phyloP scores from a whole-genome alignment of 2,888 invertebrate species.

The Aplocera efformata region DNA sequence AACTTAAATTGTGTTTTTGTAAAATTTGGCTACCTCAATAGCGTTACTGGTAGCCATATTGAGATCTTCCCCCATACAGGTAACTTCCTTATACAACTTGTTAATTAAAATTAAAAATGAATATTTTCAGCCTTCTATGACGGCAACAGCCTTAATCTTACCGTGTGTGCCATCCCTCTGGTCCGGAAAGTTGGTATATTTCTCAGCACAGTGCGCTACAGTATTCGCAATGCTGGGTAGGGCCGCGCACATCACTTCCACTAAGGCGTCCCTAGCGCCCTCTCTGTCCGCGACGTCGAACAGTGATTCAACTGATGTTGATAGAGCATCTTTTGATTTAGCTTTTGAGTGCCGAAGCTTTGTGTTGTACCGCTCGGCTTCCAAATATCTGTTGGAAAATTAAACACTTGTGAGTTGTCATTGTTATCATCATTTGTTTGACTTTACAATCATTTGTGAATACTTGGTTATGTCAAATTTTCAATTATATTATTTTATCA shows the following conservation, averaged over 20 bases:
- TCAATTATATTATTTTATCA: too few relatives aligned
- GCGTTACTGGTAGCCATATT: too few relatives aligned
- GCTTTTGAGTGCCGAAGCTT: constrained; percentile 47
- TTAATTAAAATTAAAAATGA: too few relatives aligned
- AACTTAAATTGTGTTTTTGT: too few relatives aligned
- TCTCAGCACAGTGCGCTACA: constrained; percentile 53
- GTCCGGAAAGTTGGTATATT: constrained; percentile 8
- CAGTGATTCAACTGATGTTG: constrained; percentile 50
- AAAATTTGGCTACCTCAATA: too few relatives aligned
- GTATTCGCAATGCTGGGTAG: constrained; percentile 70
- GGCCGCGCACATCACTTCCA: constrained; percentile 70
- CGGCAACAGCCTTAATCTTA: constrained; percentile 23
- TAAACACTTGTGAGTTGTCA: background rate
- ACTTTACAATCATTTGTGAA: too few relatives aligned
- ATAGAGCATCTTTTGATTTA: constrained; percentile 53
- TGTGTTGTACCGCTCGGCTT: constrained; percentile 77
- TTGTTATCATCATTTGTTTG: too few relatives aligned
- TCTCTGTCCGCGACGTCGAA: constrained; percentile 47
- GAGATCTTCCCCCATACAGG: too few relatives aligned
- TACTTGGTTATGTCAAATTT: too few relatives aligned
- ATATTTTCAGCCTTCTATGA: too few relatives aligned
- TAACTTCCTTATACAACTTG: too few relatives aligned
- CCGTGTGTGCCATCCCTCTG: constrained; percentile 42
- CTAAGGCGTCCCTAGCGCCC: constrained; percentile 71
- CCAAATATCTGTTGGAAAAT: constrained; percentile 62